A percentile compares a stretch with the other conserved stretches of the same genome.
Conservation (phyloP, 2,113 vertebrate species). For the Callionymus lyra region DNA sequence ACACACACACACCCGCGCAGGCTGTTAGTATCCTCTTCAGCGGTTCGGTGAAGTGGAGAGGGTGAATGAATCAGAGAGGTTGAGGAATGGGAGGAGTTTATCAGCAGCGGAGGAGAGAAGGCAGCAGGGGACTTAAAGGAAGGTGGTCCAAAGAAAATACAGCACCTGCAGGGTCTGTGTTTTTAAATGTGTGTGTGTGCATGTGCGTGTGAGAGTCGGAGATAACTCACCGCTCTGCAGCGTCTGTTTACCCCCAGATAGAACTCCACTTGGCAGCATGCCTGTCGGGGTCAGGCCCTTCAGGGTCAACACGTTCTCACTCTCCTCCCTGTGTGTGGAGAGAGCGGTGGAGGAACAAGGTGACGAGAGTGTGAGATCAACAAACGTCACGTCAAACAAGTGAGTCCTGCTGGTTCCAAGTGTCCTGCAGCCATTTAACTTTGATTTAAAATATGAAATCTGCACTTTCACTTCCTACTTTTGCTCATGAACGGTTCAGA, state of each 20-base stretch:
- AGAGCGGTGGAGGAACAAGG: constrained; percentile 7
- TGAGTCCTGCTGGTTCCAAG: too few species aligned
- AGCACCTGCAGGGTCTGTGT: constrained; percentile 15
- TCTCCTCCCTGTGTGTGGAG: constrained; percentile 65
- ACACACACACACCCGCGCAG: constrained; percentile 26
- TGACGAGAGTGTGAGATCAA: too few species aligned
- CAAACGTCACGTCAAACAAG: too few species aligned
- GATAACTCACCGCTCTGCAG: constrained; percentile 71
- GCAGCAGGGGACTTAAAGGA: constrained; percentile 9
- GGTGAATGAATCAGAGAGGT: constrained; percentile 32
- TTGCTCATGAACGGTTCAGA: too few species aligned
- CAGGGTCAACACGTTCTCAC: constrained; percentile 76
- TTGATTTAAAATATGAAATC: too few species aligned
- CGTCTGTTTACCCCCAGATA: constrained; percentile 74
- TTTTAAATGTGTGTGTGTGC: constrained; percentile 13
- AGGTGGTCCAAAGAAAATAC: constrained; percentile 22
- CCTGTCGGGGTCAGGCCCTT: constrained; percentile 76
- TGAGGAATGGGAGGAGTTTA: constrained; percentile 29
- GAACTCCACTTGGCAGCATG: constrained; percentile 74
- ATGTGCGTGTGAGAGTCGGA: constrained; percentile 9
- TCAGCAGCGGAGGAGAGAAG: constrained; percentile 24
- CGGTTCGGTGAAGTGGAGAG: constrained; percentile 38
- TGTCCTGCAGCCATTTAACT: too few species aligned
- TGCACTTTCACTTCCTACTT: too few species aligned
- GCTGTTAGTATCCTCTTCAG: constrained; percentile 48